Conservation (phyloP, 2,888 invertebrate species). For the Leptinotarsa peninsularis region DNA sequence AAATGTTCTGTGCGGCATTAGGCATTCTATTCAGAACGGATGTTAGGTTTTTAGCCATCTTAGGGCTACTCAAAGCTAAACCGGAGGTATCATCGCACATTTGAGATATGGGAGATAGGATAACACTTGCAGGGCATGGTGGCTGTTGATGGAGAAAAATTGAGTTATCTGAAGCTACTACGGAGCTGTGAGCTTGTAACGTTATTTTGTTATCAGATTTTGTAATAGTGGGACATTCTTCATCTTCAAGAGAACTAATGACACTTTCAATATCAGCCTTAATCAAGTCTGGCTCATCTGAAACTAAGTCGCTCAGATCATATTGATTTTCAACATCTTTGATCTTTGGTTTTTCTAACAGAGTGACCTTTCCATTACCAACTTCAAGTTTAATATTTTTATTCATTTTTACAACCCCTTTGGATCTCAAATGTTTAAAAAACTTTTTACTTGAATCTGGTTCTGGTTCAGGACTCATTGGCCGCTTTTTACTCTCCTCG, state of each 20-base stretch:
- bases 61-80: conserved; percentile 67
- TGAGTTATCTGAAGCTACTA: conserved; percentile 54
- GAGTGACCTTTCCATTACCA: conserved; percentile 58
- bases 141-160: conserved; percentile 52
- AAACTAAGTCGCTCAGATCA: conserved; percentile 61
- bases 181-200: conserved; percentile 52
- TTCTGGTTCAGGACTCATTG: conserved; percentile 36
- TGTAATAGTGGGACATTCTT: conserved; percentile 20
- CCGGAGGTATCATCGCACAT: conserved; percentile 69
- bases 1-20: conserved; percentile 40
- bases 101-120: conserved; percentile 68
- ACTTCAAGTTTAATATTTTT: conserved; percentile 63
- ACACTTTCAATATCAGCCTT: conserved; percentile 53
- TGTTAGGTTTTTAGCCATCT: conserved; percentile 60
- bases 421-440: conserved; percentile 63
- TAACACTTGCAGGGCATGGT: conserved; percentile 46
- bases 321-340: conserved; percentile 46
- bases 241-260: conserved; percentile 60
- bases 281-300: conserved; percentile 53
- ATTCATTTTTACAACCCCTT: conserved; percentile 62
- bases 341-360: conserved; percentile 46
- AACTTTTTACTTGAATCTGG: conserved; percentile 62
- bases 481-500: conserved; percentile 34
- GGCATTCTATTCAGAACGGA: conserved; percentile 50
- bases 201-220: conserved; percentile 38